These are phyloP conservation scores for Ephydatia muelleri DNA, from an alignment of 37 sponge, comb jelly and placozoan genomes.

Conservation along the genomic window DNA sequence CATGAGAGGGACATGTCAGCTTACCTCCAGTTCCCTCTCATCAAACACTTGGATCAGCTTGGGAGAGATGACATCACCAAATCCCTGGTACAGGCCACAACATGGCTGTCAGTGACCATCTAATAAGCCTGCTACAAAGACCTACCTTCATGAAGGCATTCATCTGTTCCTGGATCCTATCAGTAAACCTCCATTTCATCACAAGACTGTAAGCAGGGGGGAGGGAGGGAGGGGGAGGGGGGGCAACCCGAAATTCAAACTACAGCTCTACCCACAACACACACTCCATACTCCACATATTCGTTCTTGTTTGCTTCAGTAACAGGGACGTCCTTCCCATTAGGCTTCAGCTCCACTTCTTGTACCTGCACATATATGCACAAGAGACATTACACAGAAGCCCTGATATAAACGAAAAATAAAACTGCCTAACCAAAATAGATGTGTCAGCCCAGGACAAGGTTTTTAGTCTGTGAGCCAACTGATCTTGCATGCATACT, in stretches of 20 bases:
- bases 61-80: constrained; percentile 85
- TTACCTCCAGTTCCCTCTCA: constrained; percentile 92
- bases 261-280: not conserved
- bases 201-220: constrained; percentile 80
- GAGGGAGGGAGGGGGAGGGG: no score
- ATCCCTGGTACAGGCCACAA: constrained; percentile 62
- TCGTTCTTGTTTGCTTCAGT: constrained; percentile 89
- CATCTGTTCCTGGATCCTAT: constrained; percentile 87
- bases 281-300: constrained; percentile 70
- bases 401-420: not conserved
- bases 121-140: not conserved
- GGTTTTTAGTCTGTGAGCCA: no score
- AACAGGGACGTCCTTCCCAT: constrained; percentile 83
- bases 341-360: constrained; percentile 80
- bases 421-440: no score
- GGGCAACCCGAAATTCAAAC: not conserved
- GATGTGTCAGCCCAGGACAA: no score
- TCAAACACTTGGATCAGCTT: constrained; percentile 83
- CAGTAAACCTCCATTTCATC: constrained; percentile 92
- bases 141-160: constrained; percentile 80
- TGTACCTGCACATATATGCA: constrained; percentile 52
- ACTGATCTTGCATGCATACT: no score
- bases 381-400: no score
- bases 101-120: not conserved
- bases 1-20: not conserved